Percentiles rank a stretch among this genome's conserved stretches.
These are phyloP conservation scores for Molanna angustata DNA, from an alignment of 2,888 invertebrate genomes.

Conservation along the genomic window DNA sequence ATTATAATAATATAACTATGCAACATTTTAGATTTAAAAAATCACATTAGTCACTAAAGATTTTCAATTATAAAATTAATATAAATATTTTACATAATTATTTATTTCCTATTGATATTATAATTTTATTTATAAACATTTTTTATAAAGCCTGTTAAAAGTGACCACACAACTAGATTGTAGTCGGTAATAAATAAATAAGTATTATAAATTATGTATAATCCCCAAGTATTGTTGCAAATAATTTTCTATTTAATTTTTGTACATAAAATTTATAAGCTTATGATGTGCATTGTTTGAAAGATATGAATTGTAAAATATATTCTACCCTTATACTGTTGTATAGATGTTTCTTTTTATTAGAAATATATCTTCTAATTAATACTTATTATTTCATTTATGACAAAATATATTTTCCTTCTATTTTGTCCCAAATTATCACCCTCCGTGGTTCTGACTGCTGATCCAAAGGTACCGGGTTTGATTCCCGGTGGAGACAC, in stretches of 20 bases:
- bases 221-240: conserved; percentile 8
- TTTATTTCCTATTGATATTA: conserved; percentile 24
- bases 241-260: conserved; percentile 23
- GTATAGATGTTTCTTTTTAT: conserved; percentile 31
- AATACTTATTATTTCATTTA: background rate
- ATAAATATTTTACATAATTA: conserved; percentile 25
- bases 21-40: conserved; percentile 23
- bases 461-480: too few species aligned
- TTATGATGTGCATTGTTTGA: conserved; percentile 15
- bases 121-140: conserved; percentile 17
- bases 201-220: conserved; percentile 12
- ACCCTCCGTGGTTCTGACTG: too few species aligned
- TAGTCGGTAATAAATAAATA: conserved; percentile 5
- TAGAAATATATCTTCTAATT: conserved; percentile 30
- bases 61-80: conserved; percentile 27
- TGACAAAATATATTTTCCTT: background rate
- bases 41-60: conserved; percentile 25
- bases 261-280: conserved; percentile 22
- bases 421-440: too few species aligned
- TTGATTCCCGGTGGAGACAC: too few species aligned
- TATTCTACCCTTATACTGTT: conserved; percentile 27
- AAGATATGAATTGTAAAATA: conserved; percentile 18
- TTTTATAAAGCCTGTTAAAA: conserved; percentile 16
- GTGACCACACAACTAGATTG: background rate
- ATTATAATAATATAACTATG: conserved; percentile 11